These are phyloP conservation scores for Archips crataeganus DNA, from an alignment of 2,888 invertebrate genomes.

Conservation along the genomic window DNA sequence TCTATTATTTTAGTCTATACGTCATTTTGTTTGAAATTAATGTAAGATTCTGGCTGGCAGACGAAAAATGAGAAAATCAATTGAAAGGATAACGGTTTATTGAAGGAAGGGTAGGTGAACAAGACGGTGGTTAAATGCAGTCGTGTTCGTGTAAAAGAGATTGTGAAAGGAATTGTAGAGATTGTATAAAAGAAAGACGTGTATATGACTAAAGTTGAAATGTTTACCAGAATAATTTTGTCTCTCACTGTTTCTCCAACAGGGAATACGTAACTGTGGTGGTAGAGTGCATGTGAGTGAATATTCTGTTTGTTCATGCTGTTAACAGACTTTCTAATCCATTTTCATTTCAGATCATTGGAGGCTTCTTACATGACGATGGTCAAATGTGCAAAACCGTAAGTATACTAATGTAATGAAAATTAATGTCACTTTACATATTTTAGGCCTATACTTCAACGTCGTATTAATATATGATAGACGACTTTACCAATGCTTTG, in stretches of 20 bases:
- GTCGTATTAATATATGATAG: background rate
- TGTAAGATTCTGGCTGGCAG: background rate
- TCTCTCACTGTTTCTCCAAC: slow-evolving; percentile 5
- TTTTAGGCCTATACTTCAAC: background rate
- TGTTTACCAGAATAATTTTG: slow-evolving; percentile 8
- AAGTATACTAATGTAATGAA: slow-evolving; percentile 58
- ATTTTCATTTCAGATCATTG: slow-evolving; percentile 66
- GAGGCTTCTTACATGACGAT: slow-evolving; percentile 73
- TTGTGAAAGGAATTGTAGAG: background rate
- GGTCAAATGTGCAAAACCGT: slow-evolving; percentile 80
- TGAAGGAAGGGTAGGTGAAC: background rate
- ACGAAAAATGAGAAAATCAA: background rate
- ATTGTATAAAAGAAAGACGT: background rate
- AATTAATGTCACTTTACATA: no score
- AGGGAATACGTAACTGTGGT: slow-evolving; percentile 31
- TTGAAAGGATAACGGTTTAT: background rate
- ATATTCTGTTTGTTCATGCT: slow-evolving; percentile 12
- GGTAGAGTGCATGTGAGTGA: slow-evolving; percentile 42
- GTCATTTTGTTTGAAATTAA: background rate
- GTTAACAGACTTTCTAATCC: slow-evolving; percentile 28
- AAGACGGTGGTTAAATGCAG: no score
- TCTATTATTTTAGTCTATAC: background rate
- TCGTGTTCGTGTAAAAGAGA: no score
- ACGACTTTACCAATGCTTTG: background rate
- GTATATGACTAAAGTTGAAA: slow-evolving; percentile 8